phyloP scores from a whole-genome alignment of 30 jellyfish, hydroid and myxozoan genomes.

The Turritopsis dohrnii region DNA sequence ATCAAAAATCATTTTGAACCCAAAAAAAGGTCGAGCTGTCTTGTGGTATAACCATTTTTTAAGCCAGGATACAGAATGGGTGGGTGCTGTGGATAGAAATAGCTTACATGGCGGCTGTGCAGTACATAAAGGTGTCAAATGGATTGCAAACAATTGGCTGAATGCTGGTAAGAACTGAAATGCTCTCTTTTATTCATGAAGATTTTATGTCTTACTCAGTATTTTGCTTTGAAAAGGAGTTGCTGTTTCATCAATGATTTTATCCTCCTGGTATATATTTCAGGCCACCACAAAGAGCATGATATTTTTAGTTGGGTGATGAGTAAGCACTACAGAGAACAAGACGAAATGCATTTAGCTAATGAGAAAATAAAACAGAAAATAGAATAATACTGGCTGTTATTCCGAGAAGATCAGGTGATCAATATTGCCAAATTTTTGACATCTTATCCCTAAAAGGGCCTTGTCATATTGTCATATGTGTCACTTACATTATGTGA shows the following conservation, averaged over 20 bases:
- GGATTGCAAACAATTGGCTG: slow-evolving; percentile 46
- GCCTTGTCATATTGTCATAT: too few species aligned
- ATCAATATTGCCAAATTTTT: too few species aligned
- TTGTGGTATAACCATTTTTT: slow-evolving; percentile 39
- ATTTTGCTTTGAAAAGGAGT: not conserved
- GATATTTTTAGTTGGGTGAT: slow-evolving; percentile 35
- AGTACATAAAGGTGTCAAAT: slow-evolving; percentile 28
- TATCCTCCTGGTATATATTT: not conserved
- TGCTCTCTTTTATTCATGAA: not conserved
- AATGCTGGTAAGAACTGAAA: slow-evolving; percentile 26
- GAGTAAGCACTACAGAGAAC: not conserved
- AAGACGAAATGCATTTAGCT: not conserved
- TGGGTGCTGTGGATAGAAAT: slow-evolving; percentile 39
- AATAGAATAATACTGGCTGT: not conserved
- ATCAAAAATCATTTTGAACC: slow-evolving; percentile 13
- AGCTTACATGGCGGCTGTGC: slow-evolving; percentile 55
- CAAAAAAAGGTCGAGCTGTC: slow-evolving; percentile 45
- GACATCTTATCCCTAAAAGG: too few species aligned
- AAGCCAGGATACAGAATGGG: slow-evolving; percentile 35
- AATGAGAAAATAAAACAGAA: not conserved
- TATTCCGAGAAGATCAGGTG: too few species aligned
- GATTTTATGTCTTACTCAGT: not conserved
- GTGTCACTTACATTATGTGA: too few species aligned
- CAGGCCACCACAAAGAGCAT: slow-evolving; percentile 36
- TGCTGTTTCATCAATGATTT: not conserved